phyloP scores from a whole-genome alignment of 2,888 invertebrate genomes.

The Falcaria lacertinaria region DNA sequence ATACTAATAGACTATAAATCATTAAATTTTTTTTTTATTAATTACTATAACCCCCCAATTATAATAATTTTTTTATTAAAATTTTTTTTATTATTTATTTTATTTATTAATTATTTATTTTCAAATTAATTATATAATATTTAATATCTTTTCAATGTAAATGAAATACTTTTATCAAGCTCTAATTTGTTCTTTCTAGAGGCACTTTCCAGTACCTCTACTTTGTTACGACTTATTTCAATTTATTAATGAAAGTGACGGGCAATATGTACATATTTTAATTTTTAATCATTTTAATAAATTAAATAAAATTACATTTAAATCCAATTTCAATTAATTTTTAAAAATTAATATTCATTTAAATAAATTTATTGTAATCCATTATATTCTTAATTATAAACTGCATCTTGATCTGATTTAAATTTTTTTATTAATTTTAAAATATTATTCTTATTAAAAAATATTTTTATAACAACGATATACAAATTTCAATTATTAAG shows the following conservation, averaged over 20 bases:
- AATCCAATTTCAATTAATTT: conserved; percentile 80
- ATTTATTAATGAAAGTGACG: conserved; percentile 85
- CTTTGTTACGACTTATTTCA: conserved; percentile 91
- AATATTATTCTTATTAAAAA: too few species aligned
- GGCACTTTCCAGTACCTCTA: conserved; percentile 87
- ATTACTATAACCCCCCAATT: conserved; percentile 60
- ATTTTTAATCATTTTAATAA: conserved; percentile 80
- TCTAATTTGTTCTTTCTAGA: conserved; percentile 83
- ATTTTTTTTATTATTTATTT: conserved; percentile 67
- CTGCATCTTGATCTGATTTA: conserved; percentile 87
- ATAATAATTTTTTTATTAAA: conserved; percentile 48
- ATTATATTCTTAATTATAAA: conserved; percentile 82
- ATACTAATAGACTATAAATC: conserved; percentile 79
- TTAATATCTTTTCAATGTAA: conserved; percentile 82
- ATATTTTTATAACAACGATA: too few species aligned
- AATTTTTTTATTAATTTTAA: conserved; percentile 63
- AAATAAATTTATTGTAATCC: conserved; percentile 83
- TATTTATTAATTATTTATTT: conserved; percentile 48
- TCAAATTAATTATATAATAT: conserved; percentile 62
- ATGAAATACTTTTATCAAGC: conserved; percentile 82
- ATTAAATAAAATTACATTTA: conserved; percentile 81
- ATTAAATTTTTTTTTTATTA: conserved; percentile 72
- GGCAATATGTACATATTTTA: conserved; percentile 89
- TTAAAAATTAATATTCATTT: conserved; percentile 64
- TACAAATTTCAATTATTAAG: too few species aligned